Evolutionary conservation across 1,140 invertebrate species (phyloP).

Genomic region (Habropoda laboriosa): DNA sequence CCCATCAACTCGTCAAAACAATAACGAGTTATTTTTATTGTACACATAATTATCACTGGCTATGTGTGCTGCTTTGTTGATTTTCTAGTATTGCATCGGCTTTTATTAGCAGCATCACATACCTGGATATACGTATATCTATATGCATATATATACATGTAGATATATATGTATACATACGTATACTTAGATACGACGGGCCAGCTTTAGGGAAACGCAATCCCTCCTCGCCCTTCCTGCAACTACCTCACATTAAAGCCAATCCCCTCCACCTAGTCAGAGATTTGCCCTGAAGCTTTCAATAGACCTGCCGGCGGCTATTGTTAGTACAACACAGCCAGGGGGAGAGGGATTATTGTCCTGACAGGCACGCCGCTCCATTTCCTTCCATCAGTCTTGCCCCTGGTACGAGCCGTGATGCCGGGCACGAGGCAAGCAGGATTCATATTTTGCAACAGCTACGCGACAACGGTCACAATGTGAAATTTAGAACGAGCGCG

Average conservation of each 20-base stretch:
- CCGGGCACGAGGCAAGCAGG: not conserved
- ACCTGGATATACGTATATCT: not conserved
- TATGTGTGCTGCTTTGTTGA: not conserved
- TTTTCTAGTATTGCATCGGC: not conserved
- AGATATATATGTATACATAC: not conserved
- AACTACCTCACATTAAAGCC: not conserved
- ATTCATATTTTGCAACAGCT: constrained; percentile 46
- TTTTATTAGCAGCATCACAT: constrained; percentile 14
- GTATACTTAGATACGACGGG: not conserved
- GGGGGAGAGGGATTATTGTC: constrained; percentile 37
- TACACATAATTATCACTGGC: constrained; percentile 30
- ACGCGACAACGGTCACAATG: constrained; percentile 25
- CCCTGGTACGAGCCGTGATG: not conserved
- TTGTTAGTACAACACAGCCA: constrained; percentile 24
- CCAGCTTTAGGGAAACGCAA: constrained; percentile 4
- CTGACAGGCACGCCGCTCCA: constrained; percentile 26
- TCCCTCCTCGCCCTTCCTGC: not conserved
- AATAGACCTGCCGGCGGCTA: constrained; percentile 30
- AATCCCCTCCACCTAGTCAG: not conserved
- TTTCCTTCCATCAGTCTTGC: constrained; percentile 54
- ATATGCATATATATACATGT: not conserved
- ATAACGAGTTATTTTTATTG: constrained; percentile 5
- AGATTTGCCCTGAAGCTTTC: constrained; percentile 24
- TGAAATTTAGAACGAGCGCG: constrained; percentile 61
- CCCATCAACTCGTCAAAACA: not conserved